phyloP scores from a whole-genome alignment of 2,113 vertebrate species.

The Coturnix japonica region DNA sequence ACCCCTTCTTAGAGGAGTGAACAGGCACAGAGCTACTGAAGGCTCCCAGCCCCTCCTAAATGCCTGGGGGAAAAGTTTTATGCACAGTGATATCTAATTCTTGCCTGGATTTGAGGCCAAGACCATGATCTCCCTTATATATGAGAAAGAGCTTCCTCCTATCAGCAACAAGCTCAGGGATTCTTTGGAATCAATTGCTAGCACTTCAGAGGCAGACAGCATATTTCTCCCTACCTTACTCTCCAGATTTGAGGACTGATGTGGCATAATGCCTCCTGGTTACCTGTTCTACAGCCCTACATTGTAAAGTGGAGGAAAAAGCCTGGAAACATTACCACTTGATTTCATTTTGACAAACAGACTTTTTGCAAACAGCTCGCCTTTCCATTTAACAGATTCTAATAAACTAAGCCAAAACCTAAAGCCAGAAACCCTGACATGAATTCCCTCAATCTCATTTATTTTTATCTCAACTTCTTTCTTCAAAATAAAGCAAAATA shows the following conservation, averaged over 20 bases:
- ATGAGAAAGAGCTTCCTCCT: background rate
- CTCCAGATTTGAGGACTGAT: background rate
- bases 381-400: background rate
- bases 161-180: background rate
- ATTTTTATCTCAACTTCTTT: background rate
- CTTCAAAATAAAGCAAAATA: background rate
- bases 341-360: background rate
- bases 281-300: background rate
- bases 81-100: background rate
- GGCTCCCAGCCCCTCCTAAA: background rate
- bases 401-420: background rate
- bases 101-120: background rate
- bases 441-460: background rate
- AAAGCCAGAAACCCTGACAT: background rate
- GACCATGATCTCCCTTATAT: background rate
- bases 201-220: background rate
- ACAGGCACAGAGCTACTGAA: background rate
- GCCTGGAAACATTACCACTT: background rate
- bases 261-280: background rate
- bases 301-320: background rate
- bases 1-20: background rate
- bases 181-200: background rate
- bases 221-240: background rate
- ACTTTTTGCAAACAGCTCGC: background rate
- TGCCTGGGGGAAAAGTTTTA: background rate